Evolutionary conservation across 2,113 vertebrate species (phyloP), one percentile per base, ranked within the genome.

Genomic region (Sylvilagus bachmani): DNA sequence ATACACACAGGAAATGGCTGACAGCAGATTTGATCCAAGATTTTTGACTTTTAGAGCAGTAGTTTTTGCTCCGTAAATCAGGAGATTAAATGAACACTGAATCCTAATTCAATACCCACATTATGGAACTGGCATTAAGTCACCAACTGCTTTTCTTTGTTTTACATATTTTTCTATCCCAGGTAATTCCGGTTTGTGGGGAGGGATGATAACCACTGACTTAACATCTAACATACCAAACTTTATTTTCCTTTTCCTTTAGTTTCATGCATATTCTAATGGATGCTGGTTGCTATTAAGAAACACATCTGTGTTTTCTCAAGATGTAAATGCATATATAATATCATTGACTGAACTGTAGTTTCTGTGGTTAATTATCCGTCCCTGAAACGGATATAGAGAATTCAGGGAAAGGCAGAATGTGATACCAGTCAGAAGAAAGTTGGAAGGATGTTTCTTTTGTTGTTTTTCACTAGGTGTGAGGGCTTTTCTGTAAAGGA

Each of bases 41-140:
- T 78, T 82, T 51, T 8, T 78, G 10, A n/a, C 14, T 73, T 69
- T 83, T 51, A n/a, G 3, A 78, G 5, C 36, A 55, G 31, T 78
- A 64, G 90, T 88, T 91, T 91, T 44, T 11, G 61, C 36, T 55
- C 2, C 19, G 19, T 69, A 67, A 69, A n/a, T 55, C 6, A 69
- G 27, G 55, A 90, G 33, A 4, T 17, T 61, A 80, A 73, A 49
- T 77, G 10, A 92, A 64, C 16, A n/a, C 3, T 87, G 38, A 8
- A 55, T 90, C 29, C 33, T 62, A n/a, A 84, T 55, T 87, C 29
- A 31, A 7, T 53, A 55, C 10, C 4, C 51, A 70, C 12, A 71
- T 13, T 51, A 64, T 51, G 3, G 0, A 25, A 0, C 8, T 81
- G 27, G 1, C 0, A n/a, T 27, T 10, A 91, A 12, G 10, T n/a